Evolutionary conservation across 2,113 vertebrate species (phyloP).

Genomic region (Pandion haliaetus): DNA sequence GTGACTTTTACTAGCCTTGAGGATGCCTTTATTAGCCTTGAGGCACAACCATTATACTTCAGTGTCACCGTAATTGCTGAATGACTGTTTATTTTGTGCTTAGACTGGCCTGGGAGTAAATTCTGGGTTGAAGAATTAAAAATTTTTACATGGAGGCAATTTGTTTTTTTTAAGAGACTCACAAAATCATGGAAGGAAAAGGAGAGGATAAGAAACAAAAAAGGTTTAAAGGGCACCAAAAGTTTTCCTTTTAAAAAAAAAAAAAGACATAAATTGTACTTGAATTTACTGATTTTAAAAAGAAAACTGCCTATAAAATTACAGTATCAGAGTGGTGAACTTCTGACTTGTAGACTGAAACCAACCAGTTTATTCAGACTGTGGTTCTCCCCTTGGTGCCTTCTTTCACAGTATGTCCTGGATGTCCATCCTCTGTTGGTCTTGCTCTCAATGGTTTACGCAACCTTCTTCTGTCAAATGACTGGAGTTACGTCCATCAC

Average conservation of each 20-base stretch:
- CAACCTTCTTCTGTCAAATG: not conserved
- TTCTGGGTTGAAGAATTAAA: not conserved
- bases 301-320: not conserved
- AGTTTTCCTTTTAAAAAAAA: not conserved
- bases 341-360: not conserved
- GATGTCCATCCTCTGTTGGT: not conserved
- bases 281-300: not conserved
- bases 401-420: not conserved
- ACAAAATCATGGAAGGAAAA: not conserved
- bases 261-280: not conserved
- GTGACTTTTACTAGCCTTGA: not conserved
- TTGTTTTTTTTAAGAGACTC: not conserved
- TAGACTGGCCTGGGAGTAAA: not conserved
- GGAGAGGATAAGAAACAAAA: not conserved
- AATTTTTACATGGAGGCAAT: not conserved
- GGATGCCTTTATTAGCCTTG: not conserved
- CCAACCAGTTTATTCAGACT: not conserved
- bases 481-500: not conserved
- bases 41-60: not conserved
- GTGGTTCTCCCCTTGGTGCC: not conserved
- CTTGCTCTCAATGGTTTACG: not conserved
- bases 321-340: not conserved
- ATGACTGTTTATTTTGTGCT: not conserved
- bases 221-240: rapidly evolving
- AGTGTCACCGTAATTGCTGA: not conserved